Percentiles rank a stretch among this genome's conserved stretches.
Evolutionary conservation across 2,113 vertebrate species (phyloP).

Genomic region (Litocranius walleri): DNA sequence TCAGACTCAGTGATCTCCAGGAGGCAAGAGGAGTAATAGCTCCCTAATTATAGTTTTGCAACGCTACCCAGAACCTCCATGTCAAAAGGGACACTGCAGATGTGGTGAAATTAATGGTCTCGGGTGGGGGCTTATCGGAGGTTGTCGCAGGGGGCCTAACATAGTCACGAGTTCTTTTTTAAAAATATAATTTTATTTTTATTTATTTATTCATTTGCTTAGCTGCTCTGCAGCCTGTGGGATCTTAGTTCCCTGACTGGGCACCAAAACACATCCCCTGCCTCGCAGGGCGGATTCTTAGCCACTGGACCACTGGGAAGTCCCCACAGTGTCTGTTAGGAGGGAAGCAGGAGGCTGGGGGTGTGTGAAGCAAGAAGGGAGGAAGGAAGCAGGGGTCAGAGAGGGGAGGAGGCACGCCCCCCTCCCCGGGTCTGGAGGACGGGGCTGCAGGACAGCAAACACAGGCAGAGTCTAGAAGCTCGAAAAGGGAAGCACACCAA

Average conservation of each 20-base stretch:
- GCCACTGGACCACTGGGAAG: accelerated
- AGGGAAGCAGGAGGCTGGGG: not conserved
- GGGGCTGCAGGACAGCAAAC: accelerated
- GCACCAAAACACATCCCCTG: not conserved
- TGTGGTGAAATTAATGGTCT: not conserved
- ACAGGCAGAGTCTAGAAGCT: not conserved
- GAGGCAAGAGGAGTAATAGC: not conserved
- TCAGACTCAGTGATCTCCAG: not conserved
- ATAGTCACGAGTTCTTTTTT: accelerated
- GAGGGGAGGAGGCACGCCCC: not conserved
- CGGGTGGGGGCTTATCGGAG: accelerated
- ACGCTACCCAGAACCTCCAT: not conserved
- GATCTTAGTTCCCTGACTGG: not conserved
- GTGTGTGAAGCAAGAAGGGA: not conserved
- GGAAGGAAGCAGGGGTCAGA: not conserved
- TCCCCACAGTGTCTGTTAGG: accelerated
- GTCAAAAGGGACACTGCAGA: not conserved
- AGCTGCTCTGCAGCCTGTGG: not conserved
- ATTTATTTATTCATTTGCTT: not conserved
- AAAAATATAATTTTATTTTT: not conserved
- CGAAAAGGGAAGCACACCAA: accelerated
- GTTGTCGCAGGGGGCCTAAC: accelerated
- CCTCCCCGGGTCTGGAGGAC: not conserved
- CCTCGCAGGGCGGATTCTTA: accelerated
- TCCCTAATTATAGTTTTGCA: not conserved